A percentile compares a stretch with the other conserved stretches of the same genome.
These are phyloP conservation scores for Phalacrocorax aristotelis DNA, from an alignment of 2,113 vertebrate species.

Conservation along the genomic window DNA sequence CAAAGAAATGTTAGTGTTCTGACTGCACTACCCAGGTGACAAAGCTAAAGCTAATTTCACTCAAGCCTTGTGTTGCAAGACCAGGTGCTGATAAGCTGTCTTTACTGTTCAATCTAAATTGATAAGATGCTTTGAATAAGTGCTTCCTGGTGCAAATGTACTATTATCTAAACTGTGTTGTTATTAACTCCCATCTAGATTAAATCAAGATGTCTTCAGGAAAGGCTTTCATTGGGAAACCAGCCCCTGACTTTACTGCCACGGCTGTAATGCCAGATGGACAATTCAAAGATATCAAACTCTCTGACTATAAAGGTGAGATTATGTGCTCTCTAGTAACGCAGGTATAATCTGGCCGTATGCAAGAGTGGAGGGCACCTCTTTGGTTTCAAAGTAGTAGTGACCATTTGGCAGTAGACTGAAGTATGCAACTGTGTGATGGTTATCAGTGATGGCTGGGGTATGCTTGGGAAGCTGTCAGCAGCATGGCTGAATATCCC, in stretches of 20 bases:
- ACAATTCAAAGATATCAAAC: conserved; percentile 88
- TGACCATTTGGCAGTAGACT: neutral
- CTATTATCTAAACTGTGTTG: neutral
- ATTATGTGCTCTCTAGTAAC: neutral
- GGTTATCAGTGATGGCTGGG: neutral
- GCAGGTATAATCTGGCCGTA: neutral
- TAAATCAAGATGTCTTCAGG: conserved; percentile 89
- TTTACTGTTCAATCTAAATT: neutral
- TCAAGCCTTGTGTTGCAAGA: neutral
- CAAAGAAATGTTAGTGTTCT: neutral
- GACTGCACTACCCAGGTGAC: neutral
- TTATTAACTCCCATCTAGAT: conserved; percentile 15
- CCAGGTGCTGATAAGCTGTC: neutral
- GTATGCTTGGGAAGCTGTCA: neutral
- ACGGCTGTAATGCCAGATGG: conserved; percentile 95
- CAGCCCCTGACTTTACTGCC: conserved; percentile 91
- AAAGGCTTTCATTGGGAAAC: conserved; percentile 90
- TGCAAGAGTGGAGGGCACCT: neutral
- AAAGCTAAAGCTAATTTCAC: neutral
- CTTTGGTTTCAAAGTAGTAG: neutral
- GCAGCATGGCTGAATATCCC: neutral
- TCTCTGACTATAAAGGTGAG: conserved; percentile 92
- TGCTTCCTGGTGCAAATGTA: neutral
- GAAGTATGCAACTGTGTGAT: neutral
- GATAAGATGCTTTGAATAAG: neutral